A percentile compares a stretch with the other conserved stretches of the same genome.
phyloP scores from a whole-genome alignment of 2,888 invertebrate species.

The Apodemia duryi region DNA sequence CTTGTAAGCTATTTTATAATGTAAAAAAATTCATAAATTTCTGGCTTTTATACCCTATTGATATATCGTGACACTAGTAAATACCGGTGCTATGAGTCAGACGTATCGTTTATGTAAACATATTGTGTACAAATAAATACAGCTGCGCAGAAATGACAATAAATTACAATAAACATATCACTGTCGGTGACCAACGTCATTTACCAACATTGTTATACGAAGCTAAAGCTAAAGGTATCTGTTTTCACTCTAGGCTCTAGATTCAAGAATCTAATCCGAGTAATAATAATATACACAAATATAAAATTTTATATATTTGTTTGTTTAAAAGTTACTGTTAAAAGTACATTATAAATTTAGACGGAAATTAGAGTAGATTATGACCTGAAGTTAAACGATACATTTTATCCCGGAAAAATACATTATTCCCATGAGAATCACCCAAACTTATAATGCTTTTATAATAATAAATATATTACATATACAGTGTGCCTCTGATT shows the following conservation, averaged over 20 bases:
- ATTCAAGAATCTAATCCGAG: neutral
- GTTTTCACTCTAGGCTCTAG: neutral
- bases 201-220: constrained; percentile 10
- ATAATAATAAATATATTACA: no score
- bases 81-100: constrained; percentile 10
- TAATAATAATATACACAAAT: neutral
- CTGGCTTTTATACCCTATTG: neutral
- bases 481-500: no score
- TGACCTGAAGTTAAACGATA: no score
- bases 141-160: constrained; percentile 7
- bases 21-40: no score
- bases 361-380: no score
- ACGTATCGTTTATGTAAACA: constrained; percentile 4
- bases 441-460: no score
- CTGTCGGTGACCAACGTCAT: neutral
- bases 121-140: constrained; percentile 9
- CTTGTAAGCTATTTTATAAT: no score
- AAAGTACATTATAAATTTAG: no score
- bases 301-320: no score
- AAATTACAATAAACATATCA: constrained; percentile 13
- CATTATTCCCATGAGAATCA: no score
- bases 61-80: neutral
- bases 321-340: no score
- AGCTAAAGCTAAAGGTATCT: neutral
- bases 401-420: no score